Evolutionary conservation across 2,797 vertebrate species (phyloP).

Genomic region (Tenualosa thibaudeaui): DNA sequence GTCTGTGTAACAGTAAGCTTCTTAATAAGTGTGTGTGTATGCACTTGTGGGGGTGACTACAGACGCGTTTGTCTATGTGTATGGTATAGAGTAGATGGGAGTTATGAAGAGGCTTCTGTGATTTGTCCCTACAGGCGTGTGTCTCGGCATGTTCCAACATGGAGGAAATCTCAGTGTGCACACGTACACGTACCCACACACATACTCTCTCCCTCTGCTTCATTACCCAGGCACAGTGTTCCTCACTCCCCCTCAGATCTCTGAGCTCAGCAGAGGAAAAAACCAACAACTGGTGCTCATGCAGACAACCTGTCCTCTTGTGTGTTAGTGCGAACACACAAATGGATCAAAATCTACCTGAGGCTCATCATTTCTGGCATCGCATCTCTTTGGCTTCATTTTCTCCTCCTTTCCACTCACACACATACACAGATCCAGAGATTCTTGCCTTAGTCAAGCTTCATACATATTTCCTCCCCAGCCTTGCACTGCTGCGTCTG

Average conservation of each 20-base stretch:
- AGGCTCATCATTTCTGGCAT: background rate
- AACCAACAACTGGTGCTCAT: background rate
- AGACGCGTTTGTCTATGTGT: background rate
- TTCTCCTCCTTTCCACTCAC: background rate
- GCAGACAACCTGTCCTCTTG: background rate
- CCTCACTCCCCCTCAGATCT: background rate
- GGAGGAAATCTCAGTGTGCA: background rate
- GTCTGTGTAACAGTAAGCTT: background rate
- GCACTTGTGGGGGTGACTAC: background rate
- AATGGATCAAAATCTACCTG: background rate
- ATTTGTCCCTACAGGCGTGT: constrained; percentile 19
- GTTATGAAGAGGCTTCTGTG: constrained; percentile 9
- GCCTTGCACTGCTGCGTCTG: background rate
- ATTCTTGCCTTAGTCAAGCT: background rate
- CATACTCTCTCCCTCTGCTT: constrained; percentile 7
- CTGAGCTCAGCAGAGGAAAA: background rate
- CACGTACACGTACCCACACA: constrained; percentile 24
- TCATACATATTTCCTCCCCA: background rate
- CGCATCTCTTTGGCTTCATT: no score
- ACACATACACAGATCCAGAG: no score
- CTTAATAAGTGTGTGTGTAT: background rate
- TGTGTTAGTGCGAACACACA: background rate
- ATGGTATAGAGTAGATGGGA: constrained; percentile 22
- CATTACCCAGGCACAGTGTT: background rate
- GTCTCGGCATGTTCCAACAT: constrained; percentile 21